Percentiles rank a stretch among this genome's conserved stretches.
These are phyloP conservation scores for Drosophila littoralis DNA, from an alignment of 1,140 invertebrate genomes.

Conservation along the genomic window DNA sequence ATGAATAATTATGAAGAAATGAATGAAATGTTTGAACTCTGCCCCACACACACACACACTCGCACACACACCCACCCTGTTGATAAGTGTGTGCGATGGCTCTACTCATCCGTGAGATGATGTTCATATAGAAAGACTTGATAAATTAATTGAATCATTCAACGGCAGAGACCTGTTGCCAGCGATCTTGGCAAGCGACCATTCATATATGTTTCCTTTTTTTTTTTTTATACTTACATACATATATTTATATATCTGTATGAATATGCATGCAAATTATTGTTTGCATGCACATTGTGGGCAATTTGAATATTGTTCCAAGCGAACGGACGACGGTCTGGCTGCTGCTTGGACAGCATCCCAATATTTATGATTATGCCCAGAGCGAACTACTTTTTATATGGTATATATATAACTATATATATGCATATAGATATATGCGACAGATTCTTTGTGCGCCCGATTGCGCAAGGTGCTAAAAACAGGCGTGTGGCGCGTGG, in stretches of 20 bases:
- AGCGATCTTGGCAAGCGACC: conserved; percentile 58
- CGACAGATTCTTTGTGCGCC: conserved; percentile 64
- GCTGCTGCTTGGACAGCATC: not conserved
- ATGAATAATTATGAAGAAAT: conserved; percentile 18
- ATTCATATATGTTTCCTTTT: conserved; percentile 32
- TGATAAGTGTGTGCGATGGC: conserved; percentile 33
- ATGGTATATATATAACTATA: not conserved
- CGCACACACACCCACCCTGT: conserved; percentile 5
- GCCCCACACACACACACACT: conserved; percentile 7
- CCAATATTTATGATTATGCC: conserved; percentile 43
- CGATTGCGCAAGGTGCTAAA: conserved; percentile 57
- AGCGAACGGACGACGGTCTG: conserved; percentile 21
- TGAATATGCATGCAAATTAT: conserved; percentile 4
- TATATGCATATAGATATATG: conserved; percentile 2
- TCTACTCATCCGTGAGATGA: conserved; percentile 67
- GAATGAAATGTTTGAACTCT: conserved; percentile 47
- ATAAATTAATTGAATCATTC: conserved; percentile 82
- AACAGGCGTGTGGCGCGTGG: conserved; percentile 30
- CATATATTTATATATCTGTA: conserved; percentile 25
- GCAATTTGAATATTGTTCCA: conserved; percentile 59
- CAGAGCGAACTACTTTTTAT: conserved; percentile 7
- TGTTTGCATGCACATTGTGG: conserved; percentile 8
- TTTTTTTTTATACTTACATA: conserved; percentile 15
- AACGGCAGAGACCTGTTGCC: conserved; percentile 75
- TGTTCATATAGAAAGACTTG: conserved; percentile 72